A percentile compares a stretch with the other conserved stretches of the same genome.
These are phyloP conservation scores for Cyprinodon variegatus DNA, from an alignment of 2,113 vertebrate genomes.

Conservation along the genomic window DNA sequence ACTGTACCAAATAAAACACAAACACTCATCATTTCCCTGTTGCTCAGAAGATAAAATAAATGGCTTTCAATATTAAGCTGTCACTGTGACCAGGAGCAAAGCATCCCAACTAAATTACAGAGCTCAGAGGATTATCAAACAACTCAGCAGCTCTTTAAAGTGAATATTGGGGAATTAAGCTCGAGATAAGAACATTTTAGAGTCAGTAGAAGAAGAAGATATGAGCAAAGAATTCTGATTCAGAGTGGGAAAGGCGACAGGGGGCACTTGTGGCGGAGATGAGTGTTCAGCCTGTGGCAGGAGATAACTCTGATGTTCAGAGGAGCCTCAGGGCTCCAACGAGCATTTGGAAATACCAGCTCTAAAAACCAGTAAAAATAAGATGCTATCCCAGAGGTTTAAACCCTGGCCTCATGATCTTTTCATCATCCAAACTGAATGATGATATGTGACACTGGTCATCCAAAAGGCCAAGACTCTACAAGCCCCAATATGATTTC, in stretches of 20 bases:
- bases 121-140: slow-evolving; percentile 12
- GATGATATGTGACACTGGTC: slow-evolving; percentile 18
- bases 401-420: background rate
- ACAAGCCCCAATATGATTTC: too few relatives aligned
- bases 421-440: background rate
- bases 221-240: slow-evolving; percentile 37
- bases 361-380: background rate
- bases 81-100: background rate
- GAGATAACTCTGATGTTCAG: slow-evolving; percentile 34
- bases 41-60: background rate
- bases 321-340: slow-evolving; percentile 19
- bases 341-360: background rate
- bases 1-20: background rate
- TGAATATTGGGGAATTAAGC: slow-evolving; percentile 23
- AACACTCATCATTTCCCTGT: background rate
- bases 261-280: slow-evolving; percentile 24
- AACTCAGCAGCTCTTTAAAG: slow-evolving; percentile 5
- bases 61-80: background rate
- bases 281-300: slow-evolving; percentile 37
- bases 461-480: background rate
- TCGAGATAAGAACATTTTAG: slow-evolving; percentile 48
- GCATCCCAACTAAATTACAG: background rate
- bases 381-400: background rate
- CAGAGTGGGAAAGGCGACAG: slow-evolving; percentile 32
- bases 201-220: slow-evolving; percentile 37